These are phyloP conservation scores for Halcyon senegalensis DNA, from an alignment of 2,113 vertebrate species.

Conservation along the genomic window DNA sequence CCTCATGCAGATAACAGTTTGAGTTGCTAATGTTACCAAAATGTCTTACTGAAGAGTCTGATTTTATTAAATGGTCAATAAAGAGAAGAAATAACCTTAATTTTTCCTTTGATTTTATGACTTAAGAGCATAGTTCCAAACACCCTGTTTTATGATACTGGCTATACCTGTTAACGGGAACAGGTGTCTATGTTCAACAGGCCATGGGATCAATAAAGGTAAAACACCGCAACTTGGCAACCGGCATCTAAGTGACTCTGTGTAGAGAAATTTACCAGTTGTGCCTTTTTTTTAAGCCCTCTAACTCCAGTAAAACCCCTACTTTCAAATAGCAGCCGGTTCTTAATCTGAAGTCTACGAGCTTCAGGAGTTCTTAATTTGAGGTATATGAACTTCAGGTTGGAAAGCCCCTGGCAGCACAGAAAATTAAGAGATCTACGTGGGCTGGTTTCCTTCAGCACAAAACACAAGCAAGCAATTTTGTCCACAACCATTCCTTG, in stretches of 20 bases:
- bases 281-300: neutral
- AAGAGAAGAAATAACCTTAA: neutral
- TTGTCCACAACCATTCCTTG: neutral
- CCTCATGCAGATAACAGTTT: neutral
- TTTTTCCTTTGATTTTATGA: conserved; percentile 5
- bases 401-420: neutral
- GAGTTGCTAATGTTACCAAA: neutral
- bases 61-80: neutral
- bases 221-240: neutral
- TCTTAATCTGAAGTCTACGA: rapidly evolving
- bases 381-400: rapidly evolving
- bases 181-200: neutral
- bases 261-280: rapidly evolving
- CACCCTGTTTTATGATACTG: neutral
- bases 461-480: rapidly evolving
- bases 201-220: neutral
- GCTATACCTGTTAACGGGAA: neutral
- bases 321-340: rapidly evolving
- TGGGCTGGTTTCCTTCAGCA: neutral
- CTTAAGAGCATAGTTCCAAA: neutral
- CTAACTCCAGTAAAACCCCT: neutral
- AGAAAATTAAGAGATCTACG: neutral
- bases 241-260: rapidly evolving
- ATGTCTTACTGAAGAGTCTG: neutral
- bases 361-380: neutral